Evolutionary conservation across 2,113 vertebrate genomes (phyloP), one percentile per base, ranked within the genome.

Genomic region (Penelope pileata): DNA sequence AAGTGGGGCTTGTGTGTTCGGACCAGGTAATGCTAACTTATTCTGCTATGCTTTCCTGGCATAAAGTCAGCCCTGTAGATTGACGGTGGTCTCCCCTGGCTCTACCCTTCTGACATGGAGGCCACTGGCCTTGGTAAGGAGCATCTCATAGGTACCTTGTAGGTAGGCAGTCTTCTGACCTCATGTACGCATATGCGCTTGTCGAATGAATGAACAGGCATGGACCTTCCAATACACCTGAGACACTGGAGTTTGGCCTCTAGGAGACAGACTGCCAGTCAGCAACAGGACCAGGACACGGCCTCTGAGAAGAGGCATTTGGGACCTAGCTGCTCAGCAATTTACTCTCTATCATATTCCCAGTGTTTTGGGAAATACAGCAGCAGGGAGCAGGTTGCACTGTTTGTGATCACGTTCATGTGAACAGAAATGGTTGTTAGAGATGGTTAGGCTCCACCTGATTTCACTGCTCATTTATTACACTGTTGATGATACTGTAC

Each of bases 201-300:
- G 16, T 7, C 2, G 1, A 36, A 16, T 17, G 42, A 67, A 17
- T 23, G 58, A 42, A 34, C 40, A 47, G 26, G 32, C 38, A 9
- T 4, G 1, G 30, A 0, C 27, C 10, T 24, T 70, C 62, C 16
- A 26, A 3, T 38, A 29, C 29, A 68, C 21, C 42, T 50, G 27
- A 16, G 36, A 7, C 5, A 6, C 26, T 29, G 6, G 18, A 77
- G n/a, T 15, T 22, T 66, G 34, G 12, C n/a, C 16, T 14, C 38
- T 45, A 74, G 68, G 40, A 54, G 9, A 26, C 16, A 6, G 3
- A 15, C 24, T 34, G 17, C 13, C 27, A 36, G 45, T 12, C 27
- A 50, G 14, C 76, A 91, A 5, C 0, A 0, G 19, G 19, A 30
- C 38, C 16, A 21, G n/a, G 14, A 42, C 32, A 15, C 16, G 60